These are phyloP conservation scores for Trachymyrmex cornetzi DNA, from an alignment of 1,140 invertebrate genomes.

Conservation along the genomic window DNA sequence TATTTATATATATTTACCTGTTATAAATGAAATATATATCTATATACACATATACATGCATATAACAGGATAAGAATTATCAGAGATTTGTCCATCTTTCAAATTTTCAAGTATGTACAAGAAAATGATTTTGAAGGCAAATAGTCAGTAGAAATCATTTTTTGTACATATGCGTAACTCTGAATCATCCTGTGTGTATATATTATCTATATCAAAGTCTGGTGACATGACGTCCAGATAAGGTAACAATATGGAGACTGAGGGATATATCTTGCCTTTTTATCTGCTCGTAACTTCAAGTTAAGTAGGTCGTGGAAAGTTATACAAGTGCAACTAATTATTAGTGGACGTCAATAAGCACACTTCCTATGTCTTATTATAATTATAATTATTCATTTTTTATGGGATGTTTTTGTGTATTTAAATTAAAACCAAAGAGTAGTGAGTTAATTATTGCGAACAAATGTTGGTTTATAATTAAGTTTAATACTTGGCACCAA, in stretches of 20 bases:
- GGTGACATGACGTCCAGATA: conserved; percentile 74
- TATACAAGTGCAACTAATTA: conserved; percentile 59
- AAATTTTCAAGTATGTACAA: neutral
- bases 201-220: conserved; percentile 73
- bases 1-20: conserved; percentile 66
- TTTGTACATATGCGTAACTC: conserved; percentile 33
- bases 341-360: conserved; percentile 49
- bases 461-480: conserved; percentile 28
- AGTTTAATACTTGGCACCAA: conserved; percentile 38
- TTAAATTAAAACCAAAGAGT: conserved; percentile 68
- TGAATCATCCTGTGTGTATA: conserved; percentile 47
- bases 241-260: conserved; percentile 80
- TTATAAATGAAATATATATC: conserved; percentile 32
- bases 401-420: conserved; percentile 34
- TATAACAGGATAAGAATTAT: conserved; percentile 33
- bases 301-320: conserved; percentile 42
- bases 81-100: conserved; percentile 7
- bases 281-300: conserved; percentile 69
- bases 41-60: conserved; percentile 52
- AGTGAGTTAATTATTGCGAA: conserved; percentile 46
- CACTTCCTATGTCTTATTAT: conserved; percentile 46
- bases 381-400: conserved; percentile 50
- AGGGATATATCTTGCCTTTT: conserved; percentile 82
- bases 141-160: neutral
- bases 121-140: neutral